These are phyloP conservation scores for Hippocampus zosterae DNA, from an alignment of 2,113 vertebrate species.

Conservation along the genomic window DNA sequence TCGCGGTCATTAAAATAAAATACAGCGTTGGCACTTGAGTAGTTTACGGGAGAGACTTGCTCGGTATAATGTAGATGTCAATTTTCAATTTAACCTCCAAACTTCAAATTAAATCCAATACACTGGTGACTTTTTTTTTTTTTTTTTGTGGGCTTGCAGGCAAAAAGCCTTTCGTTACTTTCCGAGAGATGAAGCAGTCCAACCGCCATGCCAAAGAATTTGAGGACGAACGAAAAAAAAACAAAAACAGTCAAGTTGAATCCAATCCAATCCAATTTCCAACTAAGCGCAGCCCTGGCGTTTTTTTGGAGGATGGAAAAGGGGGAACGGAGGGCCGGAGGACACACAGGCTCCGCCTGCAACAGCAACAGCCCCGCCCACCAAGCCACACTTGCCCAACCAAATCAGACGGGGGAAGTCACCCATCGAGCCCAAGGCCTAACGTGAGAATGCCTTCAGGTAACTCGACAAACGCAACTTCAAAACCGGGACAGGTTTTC, in stretches of 20 bases:
- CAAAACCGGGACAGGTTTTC: no score
- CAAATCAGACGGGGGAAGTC: no score
- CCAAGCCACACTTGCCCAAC: no score
- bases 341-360: no score
- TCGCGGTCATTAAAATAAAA: neutral
- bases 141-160: neutral
- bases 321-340: no score
- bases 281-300: no score
- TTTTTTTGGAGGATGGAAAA: no score
- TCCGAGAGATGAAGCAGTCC: neutral
- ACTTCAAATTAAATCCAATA: neutral
- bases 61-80: neutral
- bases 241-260: no score
- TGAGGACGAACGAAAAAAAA: neutral
- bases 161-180: neutral
- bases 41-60: neutral
- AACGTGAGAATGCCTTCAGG: no score
- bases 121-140: neutral
- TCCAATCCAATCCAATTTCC: no score
- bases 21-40: neutral
- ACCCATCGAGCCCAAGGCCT: neutral
- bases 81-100: constrained; percentile 10
- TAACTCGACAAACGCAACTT: no score
- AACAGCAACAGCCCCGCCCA: no score
- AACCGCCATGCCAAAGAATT: neutral